Evolutionary conservation across 2,113 vertebrate genomes (phyloP).

Genomic region (Melanostigma gelatinosum): DNA sequence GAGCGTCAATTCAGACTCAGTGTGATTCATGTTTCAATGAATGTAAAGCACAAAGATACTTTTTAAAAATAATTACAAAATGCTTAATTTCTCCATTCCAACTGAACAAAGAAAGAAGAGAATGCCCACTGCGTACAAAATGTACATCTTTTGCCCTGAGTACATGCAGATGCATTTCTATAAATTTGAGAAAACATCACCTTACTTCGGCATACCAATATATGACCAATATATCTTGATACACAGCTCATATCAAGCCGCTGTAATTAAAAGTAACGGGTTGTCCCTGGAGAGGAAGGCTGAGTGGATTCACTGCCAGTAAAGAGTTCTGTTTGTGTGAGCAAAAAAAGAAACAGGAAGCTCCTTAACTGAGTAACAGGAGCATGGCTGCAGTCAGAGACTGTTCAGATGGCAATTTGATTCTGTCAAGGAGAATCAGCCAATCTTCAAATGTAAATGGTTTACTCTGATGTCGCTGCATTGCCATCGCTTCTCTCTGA

Average conservation of each 20-base stretch:
- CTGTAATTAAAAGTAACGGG: constrained; percentile 62
- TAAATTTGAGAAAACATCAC: constrained; percentile 39
- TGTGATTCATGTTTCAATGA: constrained; percentile 60
- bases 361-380: constrained; percentile 46
- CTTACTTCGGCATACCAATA: neutral
- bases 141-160: neutral
- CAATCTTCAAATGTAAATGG: constrained; percentile 41
- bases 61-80: constrained; percentile 31
- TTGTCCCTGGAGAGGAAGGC: constrained; percentile 31
- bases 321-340: constrained; percentile 41
- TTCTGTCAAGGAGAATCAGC: constrained; percentile 55
- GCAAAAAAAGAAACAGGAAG: constrained; percentile 29
- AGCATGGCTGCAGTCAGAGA: constrained; percentile 30
- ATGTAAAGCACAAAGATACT: constrained; percentile 26
- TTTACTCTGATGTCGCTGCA: constrained; percentile 46
- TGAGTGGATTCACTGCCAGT: constrained; percentile 46
- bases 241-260: constrained; percentile 43
- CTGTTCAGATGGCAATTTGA: constrained; percentile 49
- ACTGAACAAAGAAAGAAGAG: constrained; percentile 9
- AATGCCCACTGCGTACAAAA: neutral
- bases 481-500: constrained; percentile 4
- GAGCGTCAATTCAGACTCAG: constrained; percentile 20
- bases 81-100: neutral
- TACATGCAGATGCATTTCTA: constrained; percentile 28
- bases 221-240: constrained; percentile 53